Evolutionary conservation across 2,888 invertebrate species (phyloP).

Genomic region (Chironomus tentans): DNA sequence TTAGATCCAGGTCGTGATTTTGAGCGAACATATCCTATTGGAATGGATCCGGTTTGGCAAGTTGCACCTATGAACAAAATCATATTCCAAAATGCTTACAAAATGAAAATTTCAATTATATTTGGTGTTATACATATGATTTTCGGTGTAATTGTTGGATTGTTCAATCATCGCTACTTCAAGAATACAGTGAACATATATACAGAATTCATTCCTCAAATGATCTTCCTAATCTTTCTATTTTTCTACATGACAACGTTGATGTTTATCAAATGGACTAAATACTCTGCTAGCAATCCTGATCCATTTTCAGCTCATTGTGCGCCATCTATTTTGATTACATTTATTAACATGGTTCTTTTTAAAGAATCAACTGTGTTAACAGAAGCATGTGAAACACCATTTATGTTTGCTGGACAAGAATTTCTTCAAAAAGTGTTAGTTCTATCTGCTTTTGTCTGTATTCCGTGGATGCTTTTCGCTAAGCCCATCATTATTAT

Average conservation of each 20-base stretch:
- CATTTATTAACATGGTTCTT: conserved; percentile 98
- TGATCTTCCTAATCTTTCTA: conserved; percentile 78
- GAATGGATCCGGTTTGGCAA: conserved; percentile 75
- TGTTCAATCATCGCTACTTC: conserved; percentile 77
- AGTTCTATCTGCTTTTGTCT: conserved; percentile 70
- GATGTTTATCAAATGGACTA: conserved; percentile 94
- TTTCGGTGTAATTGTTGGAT: conserved; percentile 83
- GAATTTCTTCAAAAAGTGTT: conserved; percentile 67
- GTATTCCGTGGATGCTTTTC: conserved; percentile 89
- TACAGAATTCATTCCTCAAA: conserved; percentile 92
- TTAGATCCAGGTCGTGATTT: conserved; percentile 60
- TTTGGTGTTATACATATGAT: conserved; percentile 95
- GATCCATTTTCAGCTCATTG: conserved; percentile 48
- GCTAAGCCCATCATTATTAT: conserved; percentile 84
- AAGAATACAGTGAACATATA: conserved; percentile 71
- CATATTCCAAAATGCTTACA: conserved; percentile 81
- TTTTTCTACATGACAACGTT: conserved; percentile 94
- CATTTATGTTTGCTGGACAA: conserved; percentile 62
- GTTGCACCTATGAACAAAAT: conserved; percentile 72
- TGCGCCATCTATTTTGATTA: conserved; percentile 94
- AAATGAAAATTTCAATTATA: conserved; percentile 95
- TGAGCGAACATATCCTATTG: conserved; percentile 66
- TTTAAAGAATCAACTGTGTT: conserved; percentile 50
- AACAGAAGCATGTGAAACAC: conserved; percentile 30
- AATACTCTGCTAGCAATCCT: conserved; percentile 36